phyloP scores from a whole-genome alignment of 1,140 invertebrate genomes.

The Yoshiicerus persimilis region DNA sequence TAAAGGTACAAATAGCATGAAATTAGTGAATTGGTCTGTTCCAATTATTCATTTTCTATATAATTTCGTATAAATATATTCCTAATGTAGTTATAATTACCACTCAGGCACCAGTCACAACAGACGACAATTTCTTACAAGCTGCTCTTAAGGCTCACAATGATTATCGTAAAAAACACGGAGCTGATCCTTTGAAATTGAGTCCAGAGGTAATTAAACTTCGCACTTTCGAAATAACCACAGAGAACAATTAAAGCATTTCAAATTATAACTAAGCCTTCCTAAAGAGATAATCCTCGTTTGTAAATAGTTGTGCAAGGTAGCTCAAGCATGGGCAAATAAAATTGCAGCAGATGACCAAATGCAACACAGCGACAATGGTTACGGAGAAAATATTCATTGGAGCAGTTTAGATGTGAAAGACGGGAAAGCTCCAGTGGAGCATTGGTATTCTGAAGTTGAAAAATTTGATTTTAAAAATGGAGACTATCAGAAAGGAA shows the following conservation, averaged over 20 bases:
- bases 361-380: slow-evolving; percentile 55
- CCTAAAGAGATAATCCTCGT: background rate
- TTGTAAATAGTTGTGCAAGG: slow-evolving; percentile 50
- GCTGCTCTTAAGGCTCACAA: slow-evolving; percentile 73
- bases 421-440: slow-evolving; percentile 68
- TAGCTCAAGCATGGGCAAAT: slow-evolving; percentile 59
- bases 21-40: no score
- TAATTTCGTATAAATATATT: background rate
- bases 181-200: slow-evolving; percentile 64
- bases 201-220: slow-evolving; percentile 62
- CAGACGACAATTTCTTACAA: slow-evolving; percentile 60
- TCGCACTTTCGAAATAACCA: background rate
- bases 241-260: background rate
- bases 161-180: slow-evolving; percentile 73
- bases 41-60: background rate
- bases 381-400: slow-evolving; percentile 46
- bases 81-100: background rate
- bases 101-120: slow-evolving; percentile 32
- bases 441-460: slow-evolving; percentile 71
- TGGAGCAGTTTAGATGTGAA: slow-evolving; percentile 45
- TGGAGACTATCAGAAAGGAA: slow-evolving; percentile 37
- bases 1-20: slow-evolving; percentile 5
- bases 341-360: slow-evolving; percentile 54
- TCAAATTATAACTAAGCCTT: background rate
- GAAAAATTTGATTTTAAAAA: slow-evolving; percentile 52